Conservation (phyloP, 1,140 invertebrate species). For the Aricia agestis region DNA sequence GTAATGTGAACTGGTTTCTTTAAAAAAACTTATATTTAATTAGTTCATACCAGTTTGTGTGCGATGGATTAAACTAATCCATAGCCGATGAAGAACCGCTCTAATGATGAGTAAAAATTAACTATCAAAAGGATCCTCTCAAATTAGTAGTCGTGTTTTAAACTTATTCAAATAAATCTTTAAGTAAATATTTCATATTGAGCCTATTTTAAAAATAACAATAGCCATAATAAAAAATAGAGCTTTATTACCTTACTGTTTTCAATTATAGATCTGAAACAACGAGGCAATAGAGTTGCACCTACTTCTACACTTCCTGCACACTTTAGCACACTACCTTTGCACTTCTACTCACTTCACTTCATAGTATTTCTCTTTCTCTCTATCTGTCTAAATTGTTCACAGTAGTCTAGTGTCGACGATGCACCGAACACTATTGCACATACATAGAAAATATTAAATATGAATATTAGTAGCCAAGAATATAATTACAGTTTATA, state of each 20-base stretch:
- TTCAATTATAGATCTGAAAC: constrained; percentile 52
- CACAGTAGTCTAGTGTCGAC: constrained; percentile 60
- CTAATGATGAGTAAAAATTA: too few relatives aligned
- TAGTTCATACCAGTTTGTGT: too few relatives aligned
- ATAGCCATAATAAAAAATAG: too few relatives aligned
- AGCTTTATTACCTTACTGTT: not conserved
- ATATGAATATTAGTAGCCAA: constrained; percentile 23
- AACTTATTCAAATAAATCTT: too few relatives aligned
- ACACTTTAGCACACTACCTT: constrained; percentile 64
- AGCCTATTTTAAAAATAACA: too few relatives aligned
- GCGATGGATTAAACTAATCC: too few relatives aligned
- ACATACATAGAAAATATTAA: constrained; percentile 52
- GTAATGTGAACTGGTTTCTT: too few relatives aligned
- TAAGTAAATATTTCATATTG: too few relatives aligned
- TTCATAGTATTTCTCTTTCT: constrained; percentile 47
- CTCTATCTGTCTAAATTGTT: constrained; percentile 62
- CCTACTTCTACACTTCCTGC: constrained; percentile 61
- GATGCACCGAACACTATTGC: constrained; percentile 48
- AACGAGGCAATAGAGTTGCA: constrained; percentile 51
- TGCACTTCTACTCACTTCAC: constrained; percentile 61
- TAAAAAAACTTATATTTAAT: too few relatives aligned
- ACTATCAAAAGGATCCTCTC: too few relatives aligned
- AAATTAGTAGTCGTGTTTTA: too few relatives aligned
- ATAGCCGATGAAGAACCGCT: too few relatives aligned
- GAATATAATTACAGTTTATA: not conserved